Base-by-base conservation (phyloP, 2,888 invertebrate genomes). In the Hydropsyche betteni region DNA sequence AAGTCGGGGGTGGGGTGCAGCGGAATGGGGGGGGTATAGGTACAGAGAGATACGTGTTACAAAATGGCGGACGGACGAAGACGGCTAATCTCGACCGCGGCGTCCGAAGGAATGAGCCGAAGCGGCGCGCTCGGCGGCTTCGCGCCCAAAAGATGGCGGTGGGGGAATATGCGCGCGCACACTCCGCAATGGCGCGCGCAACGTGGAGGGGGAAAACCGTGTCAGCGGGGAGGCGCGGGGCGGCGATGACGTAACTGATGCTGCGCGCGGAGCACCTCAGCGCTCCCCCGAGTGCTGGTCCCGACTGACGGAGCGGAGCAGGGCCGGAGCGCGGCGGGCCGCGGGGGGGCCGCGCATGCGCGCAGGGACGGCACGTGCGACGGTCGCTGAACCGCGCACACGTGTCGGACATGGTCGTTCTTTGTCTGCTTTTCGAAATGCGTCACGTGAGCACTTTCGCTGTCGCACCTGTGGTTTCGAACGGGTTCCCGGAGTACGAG, bases 281-380 rank as follows among this genome's bases (percentile, higher is more conserved):
- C 3, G 2, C 36, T 34, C 58, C 14, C 36, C 44, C 68, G 68
- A 34, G 36, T 16, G 38, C 68, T n/a, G 16, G 5, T 5, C 61
- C 24, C 24, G 7, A 10, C 6, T 33, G 10, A 16, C 44, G 68
- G 12, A 12, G n/a, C 5, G 2, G 68, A 14, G 38, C n/a, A 36
- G 68, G 68, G 12, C 8, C n/a, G 68, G 68, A 36, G 12, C 8
- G 14, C 7, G 5, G 55, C 10, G 55, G 7, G 55, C 10, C n/a
- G 44, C 1, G 44, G 44, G 44, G 44, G 16, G 58, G 68, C 4
- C 36, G 68, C 36, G 68, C 68, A 33, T 34, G 38, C 34, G 44
- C 84, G 83, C 84, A 84, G 84, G 84, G 83, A 84, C 84, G 84
- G 84, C 84, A 85, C 84, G 85, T 84, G 84, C 84, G 83, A 83